phyloP scores from a whole-genome alignment of 2,888 invertebrate species.

The Philonicus albiceps region DNA sequence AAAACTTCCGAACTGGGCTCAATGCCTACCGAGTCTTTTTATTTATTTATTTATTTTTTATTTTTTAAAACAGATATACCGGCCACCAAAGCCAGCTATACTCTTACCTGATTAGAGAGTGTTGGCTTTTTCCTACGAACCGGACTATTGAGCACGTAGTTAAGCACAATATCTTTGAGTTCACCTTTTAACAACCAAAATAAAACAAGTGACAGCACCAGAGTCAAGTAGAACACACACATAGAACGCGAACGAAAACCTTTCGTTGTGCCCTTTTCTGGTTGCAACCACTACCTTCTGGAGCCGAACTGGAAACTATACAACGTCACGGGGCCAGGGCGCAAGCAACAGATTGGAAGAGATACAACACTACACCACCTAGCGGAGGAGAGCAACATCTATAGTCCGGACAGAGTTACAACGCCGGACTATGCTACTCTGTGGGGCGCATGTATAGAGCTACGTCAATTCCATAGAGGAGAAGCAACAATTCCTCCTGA shows the following conservation, averaged over 20 bases:
- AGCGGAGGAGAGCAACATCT: not conserved
- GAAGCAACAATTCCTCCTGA: conserved; percentile 32
- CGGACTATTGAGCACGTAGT: not conserved
- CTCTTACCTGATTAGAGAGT: not conserved
- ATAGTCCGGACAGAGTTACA: not conserved
- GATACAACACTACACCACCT: not conserved
- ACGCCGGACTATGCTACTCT: not conserved
- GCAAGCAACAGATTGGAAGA: conserved; percentile 34
- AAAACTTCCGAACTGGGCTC: not conserved
- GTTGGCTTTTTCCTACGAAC: not conserved
- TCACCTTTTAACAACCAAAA: conserved; percentile 11
- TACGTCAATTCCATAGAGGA: conserved; percentile 14
- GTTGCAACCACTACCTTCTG: not conserved
- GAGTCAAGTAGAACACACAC: conserved; percentile 20
- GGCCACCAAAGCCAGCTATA: not conserved
- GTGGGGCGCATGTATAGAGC: not conserved
- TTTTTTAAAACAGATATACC: not conserved
- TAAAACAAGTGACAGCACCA: conserved; percentile 13
- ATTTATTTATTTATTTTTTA: no score
- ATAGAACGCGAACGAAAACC: conserved; percentile 2
- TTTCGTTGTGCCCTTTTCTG: not conserved
- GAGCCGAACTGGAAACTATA: not conserved
- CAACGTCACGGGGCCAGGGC: conserved; percentile 8
- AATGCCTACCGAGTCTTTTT: not conserved
- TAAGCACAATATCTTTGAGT: not conserved